Evolutionary conservation across 2,113 vertebrate species (phyloP), one percentile per base, ranked within the genome.

Genomic region (Cyanoderma ruficeps): DNA sequence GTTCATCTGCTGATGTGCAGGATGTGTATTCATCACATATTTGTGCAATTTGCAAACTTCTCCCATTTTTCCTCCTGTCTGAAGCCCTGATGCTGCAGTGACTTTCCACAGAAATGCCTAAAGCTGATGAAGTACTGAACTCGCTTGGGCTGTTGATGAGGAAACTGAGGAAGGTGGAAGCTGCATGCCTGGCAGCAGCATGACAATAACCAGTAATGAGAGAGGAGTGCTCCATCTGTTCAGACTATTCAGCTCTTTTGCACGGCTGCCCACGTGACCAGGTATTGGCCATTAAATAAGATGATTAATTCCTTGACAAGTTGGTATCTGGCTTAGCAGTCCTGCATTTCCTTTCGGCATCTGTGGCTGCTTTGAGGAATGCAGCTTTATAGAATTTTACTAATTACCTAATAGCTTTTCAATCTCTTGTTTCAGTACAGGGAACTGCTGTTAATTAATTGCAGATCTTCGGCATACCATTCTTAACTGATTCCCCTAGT

Each of bases 381-480:
- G 65, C n/a, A 83, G 87, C 57, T 91, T 76, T 76, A 57, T 72
- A 87, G 94, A 79, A 91, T 91, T 94, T 94, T 71, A 56, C 69
- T 94, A 92, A 92, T 95, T 93, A 83, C 78, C 68, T 84, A 91
- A 91, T 96, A 91, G 91, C 67, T 82, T 96, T 94, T 91, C 87
- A 60, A 57, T 84, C 89, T 81, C 89, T 89, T 78, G 53, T 95
- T 97, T 93, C 70, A 79, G 87, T 77, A 44, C 3, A 2, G 77
- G 86, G 90, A 90, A 80, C 65, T 79, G 49, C 74, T 82, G 70
- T 89, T 96, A 95, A 95, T 96, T 94, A 95, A 49, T 64, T 72
- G 64, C 94, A 95, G 96, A 92, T 89, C 65, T 87, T 93, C 3
- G 0, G 74, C 91, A 91, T 96, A 84, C 89, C 89, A 65, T 82